Evolutionary conservation across 2,888 invertebrate species (phyloP), one percentile per base, ranked within the genome.

Genomic region (Bellardia bayeri): DNA sequence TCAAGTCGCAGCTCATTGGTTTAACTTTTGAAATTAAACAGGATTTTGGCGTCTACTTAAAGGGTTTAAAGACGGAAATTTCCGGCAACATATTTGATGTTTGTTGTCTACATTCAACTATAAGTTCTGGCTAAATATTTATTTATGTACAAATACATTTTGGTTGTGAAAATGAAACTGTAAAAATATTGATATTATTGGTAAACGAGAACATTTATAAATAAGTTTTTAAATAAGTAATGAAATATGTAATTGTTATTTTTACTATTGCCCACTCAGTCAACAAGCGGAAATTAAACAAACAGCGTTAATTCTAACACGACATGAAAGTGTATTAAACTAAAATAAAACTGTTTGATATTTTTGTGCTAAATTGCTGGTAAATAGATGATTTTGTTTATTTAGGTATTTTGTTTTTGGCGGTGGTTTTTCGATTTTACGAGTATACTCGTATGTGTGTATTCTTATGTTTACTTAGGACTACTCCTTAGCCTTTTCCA

Each of bases 1-100:
- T 68, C 49, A 68, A 68, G 45, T 49, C 61, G 2, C 33, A 30
- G 33, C 33, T 61, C 30, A 45, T 68, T 45, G 49, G 14, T 49
- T 68, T 49, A 68, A 49, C 68, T 13, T 68, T 68, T n/a, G 14
- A 68, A 68, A 68, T 30, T 68, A 68, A 68, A 30, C 68, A 49
- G 30, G 49, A 68, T 68, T 68, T 42, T 40, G 63, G 23, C 11
- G 9, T 14, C 49, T 30, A 30, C 30, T 49, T 68, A 68, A 49
- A 66, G 66, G 66, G 66, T 66, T 66, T 66, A 66, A 45, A 23
- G n/a, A 16, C n/a, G 23, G 9, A 64, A 64, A 40, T 40, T 56
- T 56, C 56, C 56, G 56, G 3, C 9, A 64, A 64, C 9, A 40
- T 9, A n/a, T n/a, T n/a, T n/a, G n/a, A 23, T 56, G 40, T 56